Evolutionary conservation across 1,140 invertebrate genomes (phyloP), one percentile per base, ranked within the genome.

Genomic region (Temnothorax longispinosus): DNA sequence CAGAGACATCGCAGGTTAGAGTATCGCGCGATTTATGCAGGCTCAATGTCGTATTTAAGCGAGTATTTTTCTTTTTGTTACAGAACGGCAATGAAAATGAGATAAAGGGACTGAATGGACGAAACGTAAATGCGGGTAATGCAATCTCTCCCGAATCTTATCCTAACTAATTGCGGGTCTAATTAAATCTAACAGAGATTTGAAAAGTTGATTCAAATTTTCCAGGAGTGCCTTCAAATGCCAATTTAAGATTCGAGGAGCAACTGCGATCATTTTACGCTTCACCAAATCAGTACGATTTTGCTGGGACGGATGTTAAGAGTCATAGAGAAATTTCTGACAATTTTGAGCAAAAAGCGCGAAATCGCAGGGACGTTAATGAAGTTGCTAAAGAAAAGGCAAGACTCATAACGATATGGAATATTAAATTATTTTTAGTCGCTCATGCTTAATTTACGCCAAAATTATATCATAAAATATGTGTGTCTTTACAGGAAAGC

Each of bases 1-100:
- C 77, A 52, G 4, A 84, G 21, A 72, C 60, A 35, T 8, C 64
- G 56, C 71, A 87, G 87, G 89, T 92, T 91, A 88, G 52, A 56
- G 44, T 11, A 52, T 67, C 11, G n/a, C n/a, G 7, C 54, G 1
- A 60, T 75, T 74, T 18, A 18, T 60, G 27, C 38, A 60, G 10
- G 27, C n/a, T 38, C 32, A 41, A 38, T 58, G 18, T 21, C 15
- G 1, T 60, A 74, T 47, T 74, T 47, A 74, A 80, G 38, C 56
- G 41, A 62, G 13, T 72, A 85, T 60, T 15, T 18, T 38, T 58
- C 52, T 87, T 60, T 85, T 60, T 85, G 18, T 80, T 88, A 8
- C 44, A 92, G 91, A 50, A 85, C 56, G 58, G 74, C 21, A 87
- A 65, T 86, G 62, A 67, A 18, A 47, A 71, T 75, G 80, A 87